Percentiles rank a stretch among this genome's conserved stretches.
Conservation (phyloP, 1,140 invertebrate species). For the Eupristina koningsbergeri region DNA sequence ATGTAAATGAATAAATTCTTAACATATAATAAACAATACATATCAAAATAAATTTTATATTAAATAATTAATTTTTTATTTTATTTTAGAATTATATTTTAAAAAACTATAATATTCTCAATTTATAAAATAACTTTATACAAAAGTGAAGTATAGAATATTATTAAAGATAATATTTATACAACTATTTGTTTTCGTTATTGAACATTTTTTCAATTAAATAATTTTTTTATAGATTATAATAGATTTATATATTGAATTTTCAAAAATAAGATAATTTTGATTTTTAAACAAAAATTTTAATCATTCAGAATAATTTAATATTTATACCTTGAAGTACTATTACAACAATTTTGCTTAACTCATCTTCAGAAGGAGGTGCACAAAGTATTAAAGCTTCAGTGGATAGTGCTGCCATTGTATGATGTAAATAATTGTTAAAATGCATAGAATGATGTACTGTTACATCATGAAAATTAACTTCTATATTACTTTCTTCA, state of each 20-base stretch:
- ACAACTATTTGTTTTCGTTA: neutral
- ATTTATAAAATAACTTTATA: neutral
- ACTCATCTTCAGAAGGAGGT: conserved; percentile 74
- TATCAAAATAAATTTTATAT: too few relatives aligned
- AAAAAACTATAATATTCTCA: neutral
- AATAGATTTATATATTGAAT: too few relatives aligned
- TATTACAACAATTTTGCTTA: conserved; percentile 73
- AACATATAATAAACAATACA: too few relatives aligned
- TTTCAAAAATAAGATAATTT: too few relatives aligned
- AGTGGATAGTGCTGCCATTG: conserved; percentile 87
- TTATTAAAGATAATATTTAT: neutral
- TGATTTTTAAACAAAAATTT: neutral
- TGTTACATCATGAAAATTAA: conserved; percentile 95
- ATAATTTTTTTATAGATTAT: neutral
- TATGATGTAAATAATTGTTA: conserved; percentile 85
- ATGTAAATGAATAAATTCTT: too few relatives aligned
- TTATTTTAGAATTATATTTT: neutral
- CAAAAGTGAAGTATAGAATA: neutral
- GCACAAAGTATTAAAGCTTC: conserved; percentile 87
- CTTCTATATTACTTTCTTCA: conserved; percentile 87
- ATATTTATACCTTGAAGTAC: conserved; percentile 63
- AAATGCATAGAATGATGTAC: conserved; percentile 92
- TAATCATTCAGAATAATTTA: too few relatives aligned
- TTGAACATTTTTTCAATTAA: neutral
- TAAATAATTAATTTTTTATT: neutral